phyloP scores from a whole-genome alignment of 2,113 vertebrate genomes.

The Uropsilus gracilis region DNA sequence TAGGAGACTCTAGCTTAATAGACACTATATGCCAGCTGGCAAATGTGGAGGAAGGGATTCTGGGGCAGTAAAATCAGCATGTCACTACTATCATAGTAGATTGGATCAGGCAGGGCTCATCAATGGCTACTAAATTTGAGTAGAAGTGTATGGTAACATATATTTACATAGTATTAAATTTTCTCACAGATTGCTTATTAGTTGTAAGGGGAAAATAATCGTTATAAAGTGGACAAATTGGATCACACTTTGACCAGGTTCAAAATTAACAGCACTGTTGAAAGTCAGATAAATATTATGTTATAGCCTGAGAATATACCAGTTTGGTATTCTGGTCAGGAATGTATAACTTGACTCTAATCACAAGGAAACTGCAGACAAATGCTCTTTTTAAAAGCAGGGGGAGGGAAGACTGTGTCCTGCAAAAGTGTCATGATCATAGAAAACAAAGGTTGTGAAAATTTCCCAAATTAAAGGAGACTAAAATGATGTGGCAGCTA shows the following conservation, averaged over 20 bases:
- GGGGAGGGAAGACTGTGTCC: background rate
- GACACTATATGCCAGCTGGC: background rate
- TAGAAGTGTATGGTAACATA: background rate
- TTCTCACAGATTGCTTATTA: background rate
- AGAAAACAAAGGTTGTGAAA: background rate
- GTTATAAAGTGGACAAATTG: background rate
- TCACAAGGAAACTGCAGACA: conserved; percentile 6
- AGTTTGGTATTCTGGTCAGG: background rate
- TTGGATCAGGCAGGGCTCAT: background rate
- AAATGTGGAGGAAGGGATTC: background rate
- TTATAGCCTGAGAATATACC: background rate
- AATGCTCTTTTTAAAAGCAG: background rate
- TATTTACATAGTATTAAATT: background rate
- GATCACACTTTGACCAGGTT: background rate
- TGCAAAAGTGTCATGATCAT: background rate
- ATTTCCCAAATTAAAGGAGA: background rate
- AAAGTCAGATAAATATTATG: background rate
- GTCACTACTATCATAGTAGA: background rate
- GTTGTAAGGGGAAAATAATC: background rate
- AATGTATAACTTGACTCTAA: background rate
- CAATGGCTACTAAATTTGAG: background rate
- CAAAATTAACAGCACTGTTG: background rate
- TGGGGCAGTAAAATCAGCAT: background rate
- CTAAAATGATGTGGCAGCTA: background rate
- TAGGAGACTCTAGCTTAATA: background rate